Conservation (phyloP, 2,888 invertebrate species). For the Beris morrisii region DNA sequence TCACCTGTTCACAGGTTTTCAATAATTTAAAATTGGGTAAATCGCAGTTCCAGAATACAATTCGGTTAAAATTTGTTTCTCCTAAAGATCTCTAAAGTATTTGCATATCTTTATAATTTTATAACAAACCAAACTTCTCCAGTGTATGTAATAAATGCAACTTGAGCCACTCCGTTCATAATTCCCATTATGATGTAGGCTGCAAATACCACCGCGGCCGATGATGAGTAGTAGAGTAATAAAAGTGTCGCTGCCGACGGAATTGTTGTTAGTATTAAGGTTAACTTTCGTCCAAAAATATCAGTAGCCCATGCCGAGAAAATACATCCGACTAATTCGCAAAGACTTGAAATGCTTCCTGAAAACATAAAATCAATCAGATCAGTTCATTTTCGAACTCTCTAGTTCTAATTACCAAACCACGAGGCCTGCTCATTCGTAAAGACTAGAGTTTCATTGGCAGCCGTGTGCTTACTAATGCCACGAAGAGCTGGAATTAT, state of each 20-base stretch:
- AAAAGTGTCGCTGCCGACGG: constrained; percentile 62
- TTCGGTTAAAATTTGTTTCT: too few species aligned
- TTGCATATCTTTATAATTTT: too few species aligned
- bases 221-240: constrained; percentile 59
- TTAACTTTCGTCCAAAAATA: constrained; percentile 60
- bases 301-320: constrained; percentile 61
- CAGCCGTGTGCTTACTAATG: constrained; percentile 47
- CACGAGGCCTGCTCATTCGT: constrained; percentile 61
- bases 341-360: constrained; percentile 62
- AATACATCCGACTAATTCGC: constrained; percentile 62
- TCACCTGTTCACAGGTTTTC: too few species aligned
- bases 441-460: constrained; percentile 56
- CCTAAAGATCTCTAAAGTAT: too few species aligned
- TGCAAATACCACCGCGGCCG: constrained; percentile 58
- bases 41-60: too few species aligned
- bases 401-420: constrained; percentile 57
- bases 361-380: not conserved
- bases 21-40: too few species aligned
- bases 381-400: not conserved
- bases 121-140: constrained; percentile 60
- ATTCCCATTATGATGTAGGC: constrained; percentile 60
- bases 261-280: constrained; percentile 61
- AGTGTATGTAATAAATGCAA: constrained; percentile 62
- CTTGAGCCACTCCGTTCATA: constrained; percentile 63
- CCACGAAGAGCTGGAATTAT: constrained; percentile 61